Evolutionary conservation across 2,797 vertebrate species (phyloP).

Genomic region (Malurus splendens): DNA sequence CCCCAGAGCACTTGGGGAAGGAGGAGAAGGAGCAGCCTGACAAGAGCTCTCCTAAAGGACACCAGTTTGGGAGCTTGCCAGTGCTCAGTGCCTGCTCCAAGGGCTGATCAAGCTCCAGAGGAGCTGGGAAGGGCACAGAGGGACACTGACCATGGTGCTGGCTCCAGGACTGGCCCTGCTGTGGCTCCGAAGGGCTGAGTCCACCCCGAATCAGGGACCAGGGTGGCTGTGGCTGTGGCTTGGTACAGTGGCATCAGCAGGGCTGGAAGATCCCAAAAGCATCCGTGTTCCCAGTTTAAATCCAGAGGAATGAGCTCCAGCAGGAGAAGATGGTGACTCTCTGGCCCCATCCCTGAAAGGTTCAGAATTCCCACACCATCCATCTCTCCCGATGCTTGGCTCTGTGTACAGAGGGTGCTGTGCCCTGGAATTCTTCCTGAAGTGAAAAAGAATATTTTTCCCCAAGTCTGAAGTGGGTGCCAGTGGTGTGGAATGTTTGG

Average conservation of each 20-base stretch:
- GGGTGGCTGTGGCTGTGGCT: neutral
- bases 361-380: neutral
- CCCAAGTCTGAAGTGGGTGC: neutral
- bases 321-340: neutral
- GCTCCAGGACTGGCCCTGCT: neutral
- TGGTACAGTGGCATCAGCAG: neutral
- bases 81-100: neutral
- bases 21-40: neutral
- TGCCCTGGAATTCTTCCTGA: neutral
- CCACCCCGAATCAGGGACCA: rapidly evolving
- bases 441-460: neutral
- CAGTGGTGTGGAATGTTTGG: neutral
- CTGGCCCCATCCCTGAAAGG: neutral
- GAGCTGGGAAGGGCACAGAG: neutral
- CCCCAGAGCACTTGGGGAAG: neutral
- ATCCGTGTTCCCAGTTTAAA: neutral
- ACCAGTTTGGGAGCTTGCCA: neutral
- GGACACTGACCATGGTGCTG: neutral
- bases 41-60: neutral
- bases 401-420: neutral
- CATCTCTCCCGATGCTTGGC: neutral
- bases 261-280: neutral
- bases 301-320: neutral
- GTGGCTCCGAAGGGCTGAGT: neutral
- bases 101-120: neutral